These are phyloP conservation scores for Tholera decimalis DNA, from an alignment of 2,888 invertebrate genomes.

Conservation along the genomic window DNA sequence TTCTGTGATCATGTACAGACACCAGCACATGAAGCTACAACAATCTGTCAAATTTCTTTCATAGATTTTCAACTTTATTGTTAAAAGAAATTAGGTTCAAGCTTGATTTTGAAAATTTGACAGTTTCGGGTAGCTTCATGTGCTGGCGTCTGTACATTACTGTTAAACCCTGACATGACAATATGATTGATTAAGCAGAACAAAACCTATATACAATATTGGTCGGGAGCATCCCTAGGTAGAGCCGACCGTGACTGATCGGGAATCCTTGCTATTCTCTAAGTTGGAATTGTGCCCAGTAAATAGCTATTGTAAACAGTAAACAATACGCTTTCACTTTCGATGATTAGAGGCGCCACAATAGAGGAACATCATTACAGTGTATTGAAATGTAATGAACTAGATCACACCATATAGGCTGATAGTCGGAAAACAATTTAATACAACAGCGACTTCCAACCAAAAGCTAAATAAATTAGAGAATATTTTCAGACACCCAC, in stretches of 20 bases:
- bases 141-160: no score
- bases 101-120: no score
- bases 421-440: background rate
- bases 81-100: no score
- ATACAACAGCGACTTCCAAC: background rate
- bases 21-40: background rate
- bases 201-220: background rate
- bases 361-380: background rate
- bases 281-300: constrained; percentile 37
- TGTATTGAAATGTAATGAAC: constrained; percentile 1
- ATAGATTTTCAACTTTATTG: no score
- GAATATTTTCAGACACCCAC: background rate
- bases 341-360: background rate
- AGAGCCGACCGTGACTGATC: constrained; percentile 14
- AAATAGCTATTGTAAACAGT: constrained; percentile 39
- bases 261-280: constrained; percentile 20
- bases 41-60: background rate
- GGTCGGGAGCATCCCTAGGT: background rate
- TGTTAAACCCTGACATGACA: no score
- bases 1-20: no score
- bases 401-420: background rate
- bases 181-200: background rate
- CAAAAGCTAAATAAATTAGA: background rate
- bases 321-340: constrained; percentile 36
- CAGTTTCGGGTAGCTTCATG: no score